Base-by-base conservation (phyloP, 2,888 invertebrate species). In the Luffia ferchaultella region DNA sequence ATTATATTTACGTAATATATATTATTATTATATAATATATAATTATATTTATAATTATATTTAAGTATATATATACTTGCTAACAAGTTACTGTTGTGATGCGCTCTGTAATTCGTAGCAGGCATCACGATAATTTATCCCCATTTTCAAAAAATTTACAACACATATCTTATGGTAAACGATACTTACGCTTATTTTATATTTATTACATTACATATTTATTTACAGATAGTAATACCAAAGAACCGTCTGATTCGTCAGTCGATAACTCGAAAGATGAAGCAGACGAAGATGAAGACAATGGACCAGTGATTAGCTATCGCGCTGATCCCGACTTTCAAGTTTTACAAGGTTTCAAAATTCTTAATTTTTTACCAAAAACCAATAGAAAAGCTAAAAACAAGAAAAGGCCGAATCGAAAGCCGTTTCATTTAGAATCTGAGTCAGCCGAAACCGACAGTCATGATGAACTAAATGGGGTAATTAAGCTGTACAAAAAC, bases 321-420 rank as follows among this genome's bases (percentile, higher is more conserved):
- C 72, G 73, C 46, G 70, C 80, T 0, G 72, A 72, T 44, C 82
- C 80, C 42, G 69, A 80, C 58, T 83, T 80, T 50, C 70, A 76
- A 57, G 73, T 77, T 2, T 56, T 82, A 42, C 68, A 76, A 62
- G 74, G 75, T 18, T 82, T 78, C 55, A 82, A 80, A 62, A 67
- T 82, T 1, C 60, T 75, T 18, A 77, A 80, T 59, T 64, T 80
- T 52, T 60, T 64, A 30, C 62, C 61, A 47, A 67, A 65, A 52
- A 74, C 64, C 60, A 73, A 60, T 54, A 69, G 64, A 55, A 53
- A 57, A 48, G 57, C 61, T 42, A 57, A 55, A 16, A 60, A 58
- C 45, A 46, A 58, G 57, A 51, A 62, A 62, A 19, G 67, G 65
- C 53, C 65, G 64, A 45, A 12, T 30, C 30, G n/a, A 68, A 69